These are phyloP conservation scores for Rhinolophus sinicus DNA, from an alignment of 2,113 vertebrate species.

Conservation along the genomic window DNA sequence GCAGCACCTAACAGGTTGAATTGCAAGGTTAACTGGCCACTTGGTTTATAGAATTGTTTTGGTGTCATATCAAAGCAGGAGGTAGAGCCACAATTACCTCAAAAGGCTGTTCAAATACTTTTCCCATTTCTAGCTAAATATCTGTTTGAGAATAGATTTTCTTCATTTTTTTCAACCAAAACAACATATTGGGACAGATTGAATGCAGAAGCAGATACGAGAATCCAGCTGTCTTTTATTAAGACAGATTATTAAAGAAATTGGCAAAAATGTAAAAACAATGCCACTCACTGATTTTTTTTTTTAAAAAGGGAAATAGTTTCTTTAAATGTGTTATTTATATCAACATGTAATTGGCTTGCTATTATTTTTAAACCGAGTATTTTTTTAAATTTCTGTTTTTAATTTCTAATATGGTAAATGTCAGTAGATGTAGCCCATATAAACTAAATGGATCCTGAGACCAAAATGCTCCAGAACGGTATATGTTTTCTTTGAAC, in stretches of 20 bases:
- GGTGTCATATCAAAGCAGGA: not conserved
- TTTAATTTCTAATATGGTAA: constrained; percentile 29
- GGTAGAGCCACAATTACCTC: not conserved
- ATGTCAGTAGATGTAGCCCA: not conserved
- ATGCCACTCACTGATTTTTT: not conserved
- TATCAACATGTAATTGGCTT: not conserved
- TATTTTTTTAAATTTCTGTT: not conserved
- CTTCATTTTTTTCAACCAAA: constrained; percentile 31
- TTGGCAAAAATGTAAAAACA: not conserved
- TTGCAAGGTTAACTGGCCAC: not conserved
- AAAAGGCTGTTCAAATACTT: not conserved
- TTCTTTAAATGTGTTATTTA: not conserved
- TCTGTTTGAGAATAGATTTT: constrained; percentile 4
- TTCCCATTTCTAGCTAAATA: not conserved
- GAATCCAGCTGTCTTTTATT: constrained; percentile 23
- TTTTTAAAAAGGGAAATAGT: not conserved
- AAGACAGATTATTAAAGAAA: constrained; percentile 38
- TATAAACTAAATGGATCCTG: not conserved
- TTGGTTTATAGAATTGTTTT: not conserved
- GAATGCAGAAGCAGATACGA: constrained; percentile 20
- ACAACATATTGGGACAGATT: constrained; percentile 14
- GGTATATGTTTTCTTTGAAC: not conserved
- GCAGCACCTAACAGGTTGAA: not conserved
- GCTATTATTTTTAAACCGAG: not conserved
- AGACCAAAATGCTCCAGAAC: not conserved